Base-by-base conservation (phyloP, 2,888 invertebrate species). In the Odontothrips loti region DNA sequence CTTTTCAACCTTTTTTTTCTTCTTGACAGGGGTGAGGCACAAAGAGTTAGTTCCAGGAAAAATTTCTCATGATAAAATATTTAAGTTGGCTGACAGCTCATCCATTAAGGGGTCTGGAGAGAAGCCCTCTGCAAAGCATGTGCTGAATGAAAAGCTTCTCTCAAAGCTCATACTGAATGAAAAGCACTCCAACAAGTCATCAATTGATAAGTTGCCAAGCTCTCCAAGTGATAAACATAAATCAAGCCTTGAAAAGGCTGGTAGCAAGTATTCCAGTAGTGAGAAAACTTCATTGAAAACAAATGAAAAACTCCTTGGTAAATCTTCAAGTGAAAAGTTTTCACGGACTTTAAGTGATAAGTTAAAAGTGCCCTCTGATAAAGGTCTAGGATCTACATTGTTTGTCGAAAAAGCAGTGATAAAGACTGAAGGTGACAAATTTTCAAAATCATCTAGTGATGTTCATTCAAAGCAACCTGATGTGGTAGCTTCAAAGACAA, bases 191-290 rank as follows among this genome's bases (percentile, higher is more conserved):
- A 58, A 58, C 27, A 75, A 75, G 68, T 12, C 68, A 27, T 27
- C 68, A 23, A 75, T 12, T 75, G 68, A 75, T 12, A 75, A 75
- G 68, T 27, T 75, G 27, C 27, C 27, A 27, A 75, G 27, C 27
- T 75, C 68, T 27, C 23, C 68, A 12, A 27, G 68, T 75, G 68
- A 75, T 27, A 75, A 75, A 75, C 27, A 23, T 75, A 75, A 75
- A 27, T 23, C 27, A 27, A 75, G 23, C 27, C 58, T 58, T 58
- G 68, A 75, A 27, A 75, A 75, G 68, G 12, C 27, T 12, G 23
- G 68, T 10, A 27, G 27, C 27, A 75, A 75, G 27, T 75, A 75
- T 27, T 27, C 27, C 23, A 75, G 23, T 27, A 75, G 68, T 75
- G 68, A 75, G 23, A 75, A 75, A 27, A 23, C 68, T 12, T 75